These are phyloP conservation scores for Dermatemys mawii DNA, from an alignment of 2,113 vertebrate genomes.

Conservation along the genomic window DNA sequence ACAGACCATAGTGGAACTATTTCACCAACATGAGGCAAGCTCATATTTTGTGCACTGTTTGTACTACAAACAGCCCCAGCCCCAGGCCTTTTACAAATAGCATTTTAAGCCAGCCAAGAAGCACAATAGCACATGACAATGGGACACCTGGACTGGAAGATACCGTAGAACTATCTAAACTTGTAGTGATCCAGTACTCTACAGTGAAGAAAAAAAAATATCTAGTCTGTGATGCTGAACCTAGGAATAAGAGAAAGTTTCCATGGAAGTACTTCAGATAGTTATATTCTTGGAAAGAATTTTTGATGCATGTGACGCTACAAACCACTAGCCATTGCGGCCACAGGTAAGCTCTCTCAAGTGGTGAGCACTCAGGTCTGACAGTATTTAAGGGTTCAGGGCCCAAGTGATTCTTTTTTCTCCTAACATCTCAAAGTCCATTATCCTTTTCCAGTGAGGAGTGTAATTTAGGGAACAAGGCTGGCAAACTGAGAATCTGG, in stretches of 20 bases:
- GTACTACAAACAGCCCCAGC: no score
- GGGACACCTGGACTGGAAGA: not conserved
- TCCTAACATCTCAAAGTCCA: not conserved
- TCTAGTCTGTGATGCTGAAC: not conserved
- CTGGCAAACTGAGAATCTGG: not conserved
- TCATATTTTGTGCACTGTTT: not conserved
- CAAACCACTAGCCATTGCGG: not conserved
- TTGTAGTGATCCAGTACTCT: not conserved
- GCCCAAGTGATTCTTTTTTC: not conserved
- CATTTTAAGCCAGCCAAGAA: not conserved
- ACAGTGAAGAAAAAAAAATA: not conserved
- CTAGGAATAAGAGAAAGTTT: not conserved
- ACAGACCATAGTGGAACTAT: not conserved
- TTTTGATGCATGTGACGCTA: not conserved
- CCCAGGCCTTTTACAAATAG: not conserved
- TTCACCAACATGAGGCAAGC: not conserved
- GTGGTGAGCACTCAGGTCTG: not conserved
- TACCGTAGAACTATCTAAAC: not conserved
- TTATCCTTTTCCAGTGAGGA: not conserved
- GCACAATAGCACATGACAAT: not conserved
- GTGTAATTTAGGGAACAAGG: not conserved
- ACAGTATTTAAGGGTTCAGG: not conserved
- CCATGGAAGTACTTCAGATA: not conserved
- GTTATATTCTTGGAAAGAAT: not conserved
- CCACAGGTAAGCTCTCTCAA: not conserved